Evolutionary conservation across 2,888 invertebrate genomes (phyloP), one percentile per base, ranked within the genome.

Genomic region (Drosophila paramelanica): DNA sequence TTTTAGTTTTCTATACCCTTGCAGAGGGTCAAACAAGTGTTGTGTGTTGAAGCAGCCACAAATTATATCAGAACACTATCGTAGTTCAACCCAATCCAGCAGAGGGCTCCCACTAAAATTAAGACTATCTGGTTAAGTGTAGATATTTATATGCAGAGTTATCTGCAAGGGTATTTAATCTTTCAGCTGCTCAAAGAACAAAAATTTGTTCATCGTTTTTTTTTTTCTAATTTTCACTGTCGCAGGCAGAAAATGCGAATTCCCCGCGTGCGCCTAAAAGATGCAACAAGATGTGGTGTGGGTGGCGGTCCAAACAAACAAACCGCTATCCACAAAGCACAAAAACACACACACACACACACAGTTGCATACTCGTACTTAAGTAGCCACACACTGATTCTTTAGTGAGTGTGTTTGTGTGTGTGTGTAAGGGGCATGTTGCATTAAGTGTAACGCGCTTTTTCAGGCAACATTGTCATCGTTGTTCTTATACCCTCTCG

Each of bases 221-320:
- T 23, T 7, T 14, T 43, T 45, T 20, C 5, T 20, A 47, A 14
- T 47, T 60, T 61, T 66, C 23, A 14, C 33, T 27, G 53, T 53
- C 47, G 42, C 41, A 49, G 17, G 20, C 53, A 58, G 42, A 55
- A 43, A 59, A 66, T 67, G 71, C 56, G 68, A 56, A 72, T 71
- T 67, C 59, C 75, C 79, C 79, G 61, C 80, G 57, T 79, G 87
- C 88, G 66, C 70, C 82, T 68, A 66, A 84, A 83, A 84, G 86
- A 88, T 89, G 89, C 87, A 88, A 90, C 88, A 89, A 84, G 88
- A 88, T 76, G 77, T 67, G 85, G 76, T 76, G 67, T 76, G 67
- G 64, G 59, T 50, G 65, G 72, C 56, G 71, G 69, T 75, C 67
- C 70, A 59, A 69, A 75, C 87, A 83, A 83, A 67, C 81, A 78